Base-by-base conservation (phyloP, 2,888 invertebrate genomes). In the Sinotaia quadrata region DNA sequence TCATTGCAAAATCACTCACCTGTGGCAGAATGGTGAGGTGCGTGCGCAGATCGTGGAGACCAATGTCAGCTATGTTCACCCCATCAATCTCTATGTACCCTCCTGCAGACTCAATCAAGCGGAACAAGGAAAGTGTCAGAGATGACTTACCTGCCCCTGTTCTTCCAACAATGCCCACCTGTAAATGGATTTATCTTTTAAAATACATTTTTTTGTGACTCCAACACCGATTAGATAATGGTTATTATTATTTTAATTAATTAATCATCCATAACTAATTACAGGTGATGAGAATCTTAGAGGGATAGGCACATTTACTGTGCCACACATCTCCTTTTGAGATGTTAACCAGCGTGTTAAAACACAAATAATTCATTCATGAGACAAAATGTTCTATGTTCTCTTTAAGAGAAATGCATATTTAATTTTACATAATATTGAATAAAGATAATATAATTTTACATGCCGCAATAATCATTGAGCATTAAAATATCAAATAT, bases 21-120 rank as follows among this genome's bases (percentile, higher is more conserved):
- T 96, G 96, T 0, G 97, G 97, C 82, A 97, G 96, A 70, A 97
- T 96, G 0, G 96, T 93, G 62, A 97, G 93, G 80, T 92, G 93
- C 65, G 91, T 91, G 54, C 97, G 90, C 37, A 97, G 89, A 81
- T 94, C 93, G 85, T 92, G 89, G 4, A 96, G 89, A 0, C 94
- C 94, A 73, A 97, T 86, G 0, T 76, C 68, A 18, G 76, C 71
- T 44, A 87, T 85, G 71, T 88, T 81, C 2, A 93, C 90, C 0
- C 91, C 92, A 87, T 97, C 97, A 76, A 97, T 94, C 66, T 91
- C 86, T 44, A 97, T 93, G 41, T 91, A 89, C 0, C 97, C 97
- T 68, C 93, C 92, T 31, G 93, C 91, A 10, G 61, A 27, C 72
- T 92, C 92, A 8, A 94, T 93, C 71, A 97, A 85, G 69, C 96